Conservation (phyloP, 2,113 vertebrate species). For the Hystrix brachyura region DNA sequence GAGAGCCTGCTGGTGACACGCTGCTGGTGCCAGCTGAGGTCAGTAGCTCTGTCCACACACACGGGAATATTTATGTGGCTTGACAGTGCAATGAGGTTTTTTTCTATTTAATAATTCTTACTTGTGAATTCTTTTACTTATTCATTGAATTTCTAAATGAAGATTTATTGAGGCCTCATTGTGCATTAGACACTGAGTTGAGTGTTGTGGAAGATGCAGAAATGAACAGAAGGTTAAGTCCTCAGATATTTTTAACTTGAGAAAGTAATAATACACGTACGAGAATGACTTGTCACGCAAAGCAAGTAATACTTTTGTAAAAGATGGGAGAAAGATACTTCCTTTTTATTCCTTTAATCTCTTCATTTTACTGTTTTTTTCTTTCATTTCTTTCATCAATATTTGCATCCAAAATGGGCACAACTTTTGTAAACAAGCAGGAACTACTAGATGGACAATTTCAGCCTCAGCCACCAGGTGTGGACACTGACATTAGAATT, state of each 20-base stretch:
- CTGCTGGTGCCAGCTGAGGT: background rate
- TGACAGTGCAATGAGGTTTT: background rate
- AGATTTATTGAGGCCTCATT: background rate
- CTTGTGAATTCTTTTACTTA: background rate
- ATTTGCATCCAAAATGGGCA: background rate
- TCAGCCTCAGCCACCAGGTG: background rate
- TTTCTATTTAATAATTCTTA: background rate
- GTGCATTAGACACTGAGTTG: background rate
- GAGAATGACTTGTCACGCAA: background rate
- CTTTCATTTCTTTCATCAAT: background rate
- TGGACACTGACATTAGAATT: background rate
- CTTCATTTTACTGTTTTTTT: background rate
- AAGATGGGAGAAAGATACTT: background rate
- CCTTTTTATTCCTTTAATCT: background rate
- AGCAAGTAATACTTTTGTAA: background rate
- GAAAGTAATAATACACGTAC: background rate
- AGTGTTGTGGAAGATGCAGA: background rate
- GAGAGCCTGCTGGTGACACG: background rate
- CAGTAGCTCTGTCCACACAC: background rate
- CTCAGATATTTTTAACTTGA: background rate
- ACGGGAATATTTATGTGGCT: constrained; percentile 15
- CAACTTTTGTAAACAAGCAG: constrained; percentile 11
- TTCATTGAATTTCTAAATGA: background rate
- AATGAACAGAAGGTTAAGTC: background rate
- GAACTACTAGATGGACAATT: background rate